Evolutionary conservation across 2,113 vertebrate species (phyloP).

Genomic region (Monarcha castaneiventris): DNA sequence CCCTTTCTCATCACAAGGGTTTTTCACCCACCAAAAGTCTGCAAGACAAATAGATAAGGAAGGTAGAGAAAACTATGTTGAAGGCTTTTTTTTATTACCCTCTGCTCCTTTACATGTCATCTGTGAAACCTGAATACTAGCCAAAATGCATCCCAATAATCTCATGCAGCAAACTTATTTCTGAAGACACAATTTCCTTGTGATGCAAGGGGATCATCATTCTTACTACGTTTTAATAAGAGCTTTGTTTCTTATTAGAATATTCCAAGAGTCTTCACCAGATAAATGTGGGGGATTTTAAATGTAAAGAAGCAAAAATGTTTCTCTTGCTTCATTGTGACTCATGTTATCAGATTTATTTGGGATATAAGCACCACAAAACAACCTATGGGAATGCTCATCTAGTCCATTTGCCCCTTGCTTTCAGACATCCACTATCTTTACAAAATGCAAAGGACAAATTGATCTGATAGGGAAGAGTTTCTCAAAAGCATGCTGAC

Average conservation of each 20-base stretch:
- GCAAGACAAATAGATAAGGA: background rate
- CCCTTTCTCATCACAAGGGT: background rate
- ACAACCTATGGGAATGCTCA: background rate
- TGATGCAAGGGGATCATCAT: background rate
- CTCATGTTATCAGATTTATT: background rate
- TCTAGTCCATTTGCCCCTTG: background rate
- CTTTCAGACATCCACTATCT: background rate
- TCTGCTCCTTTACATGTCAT: background rate
- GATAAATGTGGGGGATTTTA: fast-evolving
- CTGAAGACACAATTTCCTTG: background rate
- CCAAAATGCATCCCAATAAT: background rate
- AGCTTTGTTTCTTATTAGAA: background rate
- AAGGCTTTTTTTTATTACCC: background rate
- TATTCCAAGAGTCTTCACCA: background rate
- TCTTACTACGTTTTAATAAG: background rate
- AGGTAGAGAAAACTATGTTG: background rate
- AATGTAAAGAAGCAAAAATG: background rate
- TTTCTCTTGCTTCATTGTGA: background rate
- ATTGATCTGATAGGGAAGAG: background rate
- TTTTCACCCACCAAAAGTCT: background rate
- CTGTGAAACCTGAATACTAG: background rate
- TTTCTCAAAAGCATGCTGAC: background rate
- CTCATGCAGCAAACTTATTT: background rate
- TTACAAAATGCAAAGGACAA: background rate
- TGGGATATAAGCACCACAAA: background rate